Evolutionary conservation across 2,888 invertebrate genomes (phyloP).

Genomic region (Lomographa bimaculata): DNA sequence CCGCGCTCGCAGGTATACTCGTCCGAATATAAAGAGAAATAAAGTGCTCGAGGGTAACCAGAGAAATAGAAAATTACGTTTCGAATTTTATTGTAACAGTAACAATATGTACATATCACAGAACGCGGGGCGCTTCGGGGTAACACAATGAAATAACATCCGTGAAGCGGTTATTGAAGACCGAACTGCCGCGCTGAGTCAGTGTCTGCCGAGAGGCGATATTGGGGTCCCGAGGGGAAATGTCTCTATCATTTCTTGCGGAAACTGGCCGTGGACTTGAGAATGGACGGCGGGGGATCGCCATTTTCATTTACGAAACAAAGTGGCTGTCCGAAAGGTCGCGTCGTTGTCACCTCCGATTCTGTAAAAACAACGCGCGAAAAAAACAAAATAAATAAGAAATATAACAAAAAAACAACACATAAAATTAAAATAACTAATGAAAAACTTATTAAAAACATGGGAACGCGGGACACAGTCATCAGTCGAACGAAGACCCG

Average conservation of each 20-base stretch:
- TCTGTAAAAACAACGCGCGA: conserved; percentile 61
- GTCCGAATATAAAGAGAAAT: conserved; percentile 53
- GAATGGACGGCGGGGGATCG: conserved; percentile 79
- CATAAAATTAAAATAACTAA: conserved; percentile 40
- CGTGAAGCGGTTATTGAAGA: conserved; percentile 62
- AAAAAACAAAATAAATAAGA: conserved; percentile 72
- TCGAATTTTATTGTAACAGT: conserved; percentile 80
- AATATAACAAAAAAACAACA: conserved; percentile 44
- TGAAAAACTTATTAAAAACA: conserved; percentile 31
- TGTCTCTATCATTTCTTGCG: conserved; percentile 73
- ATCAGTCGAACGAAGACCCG: conserved; percentile 12
- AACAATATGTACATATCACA: conserved; percentile 83
- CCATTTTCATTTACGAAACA: conserved; percentile 85
- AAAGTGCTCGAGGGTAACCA: conserved; percentile 61
- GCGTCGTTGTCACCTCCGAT: conserved; percentile 83
- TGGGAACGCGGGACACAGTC: conserved; percentile 21
- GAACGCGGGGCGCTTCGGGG: conserved; percentile 83
- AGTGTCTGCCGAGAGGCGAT: conserved; percentile 58
- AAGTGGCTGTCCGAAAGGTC: conserved; percentile 92
- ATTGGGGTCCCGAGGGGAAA: conserved; percentile 51
- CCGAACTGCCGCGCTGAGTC: conserved; percentile 60
- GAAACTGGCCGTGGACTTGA: conserved; percentile 78
- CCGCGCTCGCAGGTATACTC: conserved; percentile 56
- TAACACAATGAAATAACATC: conserved; percentile 55
- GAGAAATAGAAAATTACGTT: conserved; percentile 62